These are phyloP conservation scores for Drosophila kepulauana DNA, from an alignment of 1,140 invertebrate genomes.

Conservation along the genomic window DNA sequence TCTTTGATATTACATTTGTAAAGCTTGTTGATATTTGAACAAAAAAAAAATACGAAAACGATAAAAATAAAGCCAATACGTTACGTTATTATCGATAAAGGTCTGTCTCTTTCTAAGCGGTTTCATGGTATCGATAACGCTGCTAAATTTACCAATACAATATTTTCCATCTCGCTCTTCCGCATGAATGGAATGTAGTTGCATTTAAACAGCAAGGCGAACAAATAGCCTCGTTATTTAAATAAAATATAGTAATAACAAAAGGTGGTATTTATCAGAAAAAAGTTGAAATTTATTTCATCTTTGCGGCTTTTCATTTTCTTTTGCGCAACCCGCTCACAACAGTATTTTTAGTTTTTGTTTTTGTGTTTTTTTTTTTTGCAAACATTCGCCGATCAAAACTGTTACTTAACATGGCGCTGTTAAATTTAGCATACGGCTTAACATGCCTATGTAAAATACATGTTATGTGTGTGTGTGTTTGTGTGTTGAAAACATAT, in stretches of 20 bases:
- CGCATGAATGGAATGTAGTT: no score
- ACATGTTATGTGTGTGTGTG: background rate
- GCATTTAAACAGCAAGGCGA: no score
- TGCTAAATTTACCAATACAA: no score
- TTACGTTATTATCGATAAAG: background rate
- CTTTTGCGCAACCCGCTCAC: background rate
- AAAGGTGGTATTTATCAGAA: constrained; percentile 6
- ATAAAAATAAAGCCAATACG: constrained; percentile 2
- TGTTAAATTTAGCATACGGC: no score
- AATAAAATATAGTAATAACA: background rate
- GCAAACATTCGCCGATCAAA: constrained; percentile 9
- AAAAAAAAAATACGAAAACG: background rate
- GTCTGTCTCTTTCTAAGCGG: constrained; percentile 1
- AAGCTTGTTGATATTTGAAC: constrained; percentile 22
- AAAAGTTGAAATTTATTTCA: constrained; percentile 25
- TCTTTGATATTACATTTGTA: constrained; percentile 35
- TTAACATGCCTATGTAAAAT: background rate
- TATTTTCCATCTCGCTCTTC: no score
- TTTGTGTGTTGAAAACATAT: background rate
- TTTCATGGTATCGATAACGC: background rate
- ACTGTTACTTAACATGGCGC: constrained; percentile 2
- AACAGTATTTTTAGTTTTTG: background rate
- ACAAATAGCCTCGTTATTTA: no score
- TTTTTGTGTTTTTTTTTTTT: background rate
- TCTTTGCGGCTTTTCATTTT: constrained; percentile 15